A percentile compares a stretch with the other conserved stretches of the same genome.
Evolutionary conservation across 2,113 vertebrate species (phyloP).

Genomic region (Saguinus midas): DNA sequence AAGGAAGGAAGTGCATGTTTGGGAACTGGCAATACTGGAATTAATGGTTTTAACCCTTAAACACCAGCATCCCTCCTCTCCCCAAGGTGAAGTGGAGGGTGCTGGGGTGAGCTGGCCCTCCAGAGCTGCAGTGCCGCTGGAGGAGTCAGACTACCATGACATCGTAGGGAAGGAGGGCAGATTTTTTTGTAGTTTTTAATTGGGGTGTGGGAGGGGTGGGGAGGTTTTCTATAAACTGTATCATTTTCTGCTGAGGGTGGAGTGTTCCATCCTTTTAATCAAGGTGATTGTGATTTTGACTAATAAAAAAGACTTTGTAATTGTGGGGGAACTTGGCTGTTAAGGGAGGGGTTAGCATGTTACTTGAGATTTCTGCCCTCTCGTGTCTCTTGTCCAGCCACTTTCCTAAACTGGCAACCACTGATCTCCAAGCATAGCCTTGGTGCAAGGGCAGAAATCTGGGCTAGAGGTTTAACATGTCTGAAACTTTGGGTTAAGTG

Average conservation of each 20-base stretch:
- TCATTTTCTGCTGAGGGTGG: constrained; percentile 78
- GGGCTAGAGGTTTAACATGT: background rate
- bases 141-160: constrained; percentile 11
- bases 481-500: background rate
- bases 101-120: constrained; percentile 29
- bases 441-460: background rate
- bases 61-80: constrained; percentile 63
- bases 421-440: background rate
- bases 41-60: constrained; percentile 53
- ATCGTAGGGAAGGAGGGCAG: constrained; percentile 60
- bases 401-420: background rate
- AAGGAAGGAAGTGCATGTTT: constrained; percentile 70
- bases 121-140: background rate
- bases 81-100: constrained; percentile 74
- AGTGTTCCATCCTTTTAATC: constrained; percentile 75
- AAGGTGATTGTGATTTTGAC: constrained; percentile 80
- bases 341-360: constrained; percentile 17
- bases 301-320: constrained; percentile 80
- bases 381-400: background rate
- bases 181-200: constrained; percentile 79
- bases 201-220: constrained; percentile 44
- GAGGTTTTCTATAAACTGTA: constrained; percentile 77
- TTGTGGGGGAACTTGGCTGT: constrained; percentile 70
- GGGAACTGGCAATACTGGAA: constrained; percentile 76
- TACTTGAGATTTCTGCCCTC: background rate